Evolutionary conservation across 2,797 vertebrate species (phyloP).

Genomic region (Triplophysa bombifrons): DNA sequence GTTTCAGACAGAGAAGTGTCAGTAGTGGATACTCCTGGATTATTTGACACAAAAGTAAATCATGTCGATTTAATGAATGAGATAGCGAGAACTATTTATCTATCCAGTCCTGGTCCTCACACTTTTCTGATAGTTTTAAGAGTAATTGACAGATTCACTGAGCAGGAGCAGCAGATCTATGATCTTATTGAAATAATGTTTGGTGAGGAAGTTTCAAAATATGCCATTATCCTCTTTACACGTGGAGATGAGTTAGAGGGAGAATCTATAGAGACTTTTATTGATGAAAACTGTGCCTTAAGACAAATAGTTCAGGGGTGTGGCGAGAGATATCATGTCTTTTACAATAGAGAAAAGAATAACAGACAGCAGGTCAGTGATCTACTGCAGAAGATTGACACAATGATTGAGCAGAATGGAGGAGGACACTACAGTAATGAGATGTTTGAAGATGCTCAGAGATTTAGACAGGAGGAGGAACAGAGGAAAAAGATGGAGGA

Average conservation of each 20-base stretch:
- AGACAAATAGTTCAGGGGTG: neutral
- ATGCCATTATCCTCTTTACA: constrained; percentile 30
- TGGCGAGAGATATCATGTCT: constrained; percentile 38
- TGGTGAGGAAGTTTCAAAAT: constrained; percentile 15
- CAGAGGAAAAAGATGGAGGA: no score
- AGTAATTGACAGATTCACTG: neutral
- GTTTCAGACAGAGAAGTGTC: constrained; percentile 28
- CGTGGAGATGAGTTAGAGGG: constrained; percentile 3
- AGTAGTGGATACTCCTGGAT: constrained; percentile 47
- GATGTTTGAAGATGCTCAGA: no score
- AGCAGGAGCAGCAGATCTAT: constrained; percentile 8
- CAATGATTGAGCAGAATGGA: constrained; percentile 29
- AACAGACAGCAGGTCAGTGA: constrained; percentile 37
- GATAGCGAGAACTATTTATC: constrained; percentile 11
- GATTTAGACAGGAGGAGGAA: no score
- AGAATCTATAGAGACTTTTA: neutral
- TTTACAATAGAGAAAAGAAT: constrained; percentile 14
- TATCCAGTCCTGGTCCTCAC: constrained; percentile 48
- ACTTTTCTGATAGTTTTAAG: constrained; percentile 25
- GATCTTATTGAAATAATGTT: constrained; percentile 8
- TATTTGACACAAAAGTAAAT: neutral
- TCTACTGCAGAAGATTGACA: constrained; percentile 48
- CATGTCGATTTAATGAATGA: neutral
- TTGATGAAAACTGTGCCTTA: neutral
- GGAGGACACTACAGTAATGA: constrained; percentile 7